Percentiles rank a stretch among this genome's conserved stretches.
Conservation (phyloP, 1,140 invertebrate species). For the Rhyacophila brunnea region DNA sequence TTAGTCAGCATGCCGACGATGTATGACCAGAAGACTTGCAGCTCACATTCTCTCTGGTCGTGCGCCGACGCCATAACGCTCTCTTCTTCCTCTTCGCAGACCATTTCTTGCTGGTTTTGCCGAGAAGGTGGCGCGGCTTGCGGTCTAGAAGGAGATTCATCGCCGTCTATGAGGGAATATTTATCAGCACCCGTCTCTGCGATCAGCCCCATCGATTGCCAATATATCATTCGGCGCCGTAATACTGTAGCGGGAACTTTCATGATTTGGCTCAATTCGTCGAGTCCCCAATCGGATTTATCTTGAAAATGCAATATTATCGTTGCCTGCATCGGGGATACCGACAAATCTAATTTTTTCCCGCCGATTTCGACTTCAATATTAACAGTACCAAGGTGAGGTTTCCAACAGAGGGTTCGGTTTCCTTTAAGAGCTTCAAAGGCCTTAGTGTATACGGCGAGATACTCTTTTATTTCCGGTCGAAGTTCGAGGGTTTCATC, state of each 20-base stretch:
- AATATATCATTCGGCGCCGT: conserved; percentile 83
- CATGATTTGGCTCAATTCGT: conserved; percentile 80
- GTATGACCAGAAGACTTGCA: conserved; percentile 96
- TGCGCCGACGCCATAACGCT: conserved; percentile 91
- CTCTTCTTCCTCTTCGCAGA: conserved; percentile 90
- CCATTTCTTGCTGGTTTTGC: conserved; percentile 61
- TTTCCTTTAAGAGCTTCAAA: conserved; percentile 95
- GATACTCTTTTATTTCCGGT: conserved; percentile 72
- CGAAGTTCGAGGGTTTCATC: conserved; percentile 91
- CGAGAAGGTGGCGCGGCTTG: conserved; percentile 38
- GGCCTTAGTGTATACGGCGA: conserved; percentile 85
- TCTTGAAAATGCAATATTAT: conserved; percentile 94
- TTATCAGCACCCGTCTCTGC: conserved; percentile 72
- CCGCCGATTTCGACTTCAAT: conserved; percentile 89
- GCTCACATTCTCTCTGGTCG: conserved; percentile 88
- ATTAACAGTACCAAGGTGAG: conserved; percentile 87
- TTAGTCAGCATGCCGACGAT: conserved; percentile 97
- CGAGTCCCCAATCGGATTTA: conserved; percentile 79
- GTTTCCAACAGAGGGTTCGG: conserved; percentile 91
- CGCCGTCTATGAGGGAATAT: conserved; percentile 75
- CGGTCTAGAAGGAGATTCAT: conserved; percentile 44
- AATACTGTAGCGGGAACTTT: conserved; percentile 81
- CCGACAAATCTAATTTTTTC: conserved; percentile 77
- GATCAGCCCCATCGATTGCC: conserved; percentile 86
- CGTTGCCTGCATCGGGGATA: conserved; percentile 90